phyloP scores from a whole-genome alignment of 2,888 invertebrate genomes.

The Ectemnius cavifrons region DNA sequence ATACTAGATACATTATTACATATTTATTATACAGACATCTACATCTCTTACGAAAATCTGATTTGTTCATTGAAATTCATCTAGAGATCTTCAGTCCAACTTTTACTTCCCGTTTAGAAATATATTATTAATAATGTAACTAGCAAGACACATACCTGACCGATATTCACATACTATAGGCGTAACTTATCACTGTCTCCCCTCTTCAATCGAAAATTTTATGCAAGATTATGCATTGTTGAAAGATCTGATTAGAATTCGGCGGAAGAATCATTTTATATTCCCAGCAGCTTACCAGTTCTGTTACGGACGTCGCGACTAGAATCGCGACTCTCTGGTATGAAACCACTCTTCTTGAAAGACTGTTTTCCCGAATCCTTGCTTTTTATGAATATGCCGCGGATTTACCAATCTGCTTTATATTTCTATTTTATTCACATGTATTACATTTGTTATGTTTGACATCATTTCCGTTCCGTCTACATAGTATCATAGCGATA shows the following conservation, averaged over 20 bases:
- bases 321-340: too few species aligned
- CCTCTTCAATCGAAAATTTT: slow-evolving; percentile 25
- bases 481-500: slow-evolving; percentile 36
- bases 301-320: slow-evolving; percentile 35
- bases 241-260: slow-evolving; percentile 46
- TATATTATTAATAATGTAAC: background rate
- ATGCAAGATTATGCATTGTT: slow-evolving; percentile 35
- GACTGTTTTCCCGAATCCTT: slow-evolving; percentile 31
- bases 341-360: slow-evolving; percentile 28
- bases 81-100: slow-evolving; percentile 29
- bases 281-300: slow-evolving; percentile 31
- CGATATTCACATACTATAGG: slow-evolving; percentile 25
- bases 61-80: slow-evolving; percentile 45
- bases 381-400: slow-evolving; percentile 36
- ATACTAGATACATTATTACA: slow-evolving; percentile 56
- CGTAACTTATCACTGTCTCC: slow-evolving; percentile 23
- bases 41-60: slow-evolving; percentile 43
- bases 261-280: slow-evolving; percentile 36
- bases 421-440: slow-evolving; percentile 51
- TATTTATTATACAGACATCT: slow-evolving; percentile 58
- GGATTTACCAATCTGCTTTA: slow-evolving; percentile 45
- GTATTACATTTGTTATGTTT: slow-evolving; percentile 60
- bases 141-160: slow-evolving; percentile 24
- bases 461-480: slow-evolving; percentile 59
- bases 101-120: background rate